Evolutionary conservation across 2,113 vertebrate genomes (phyloP).

Genomic region (Thamnophis sirtalis): DNA sequence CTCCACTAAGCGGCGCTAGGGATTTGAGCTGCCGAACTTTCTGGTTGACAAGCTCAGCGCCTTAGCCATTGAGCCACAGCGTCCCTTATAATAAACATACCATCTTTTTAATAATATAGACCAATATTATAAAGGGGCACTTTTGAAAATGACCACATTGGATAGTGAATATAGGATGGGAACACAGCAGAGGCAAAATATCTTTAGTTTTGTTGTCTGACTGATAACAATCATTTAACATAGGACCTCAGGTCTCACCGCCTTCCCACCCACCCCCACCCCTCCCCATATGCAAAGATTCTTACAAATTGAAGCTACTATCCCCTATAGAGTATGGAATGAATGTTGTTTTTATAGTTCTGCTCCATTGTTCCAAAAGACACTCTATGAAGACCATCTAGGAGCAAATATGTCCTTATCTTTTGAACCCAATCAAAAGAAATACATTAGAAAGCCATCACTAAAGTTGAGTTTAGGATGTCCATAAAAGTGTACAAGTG

Average conservation of each 20-base stretch:
- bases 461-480: not conserved
- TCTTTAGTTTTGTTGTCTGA: not conserved
- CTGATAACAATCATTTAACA: not conserved
- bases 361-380: not conserved
- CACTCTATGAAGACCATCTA: not conserved
- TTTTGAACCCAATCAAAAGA: not conserved
- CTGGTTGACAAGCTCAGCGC: no score
- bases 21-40: no score
- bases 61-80: no score
- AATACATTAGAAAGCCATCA: not conserved
- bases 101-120: not conserved
- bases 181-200: not conserved
- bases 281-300: not conserved
- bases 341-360: no score
- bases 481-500: not conserved
- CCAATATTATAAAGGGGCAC: not conserved
- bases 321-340: not conserved
- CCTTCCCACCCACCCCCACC: not conserved
- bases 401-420: no score
- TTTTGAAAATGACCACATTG: not conserved
- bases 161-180: not conserved
- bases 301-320: not conserved
- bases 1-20: no score
- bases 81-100: not conserved
- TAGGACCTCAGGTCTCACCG: not conserved